Conservation (phyloP, 1,140 invertebrate genomes). For the Drosophila carrolli region DNA sequence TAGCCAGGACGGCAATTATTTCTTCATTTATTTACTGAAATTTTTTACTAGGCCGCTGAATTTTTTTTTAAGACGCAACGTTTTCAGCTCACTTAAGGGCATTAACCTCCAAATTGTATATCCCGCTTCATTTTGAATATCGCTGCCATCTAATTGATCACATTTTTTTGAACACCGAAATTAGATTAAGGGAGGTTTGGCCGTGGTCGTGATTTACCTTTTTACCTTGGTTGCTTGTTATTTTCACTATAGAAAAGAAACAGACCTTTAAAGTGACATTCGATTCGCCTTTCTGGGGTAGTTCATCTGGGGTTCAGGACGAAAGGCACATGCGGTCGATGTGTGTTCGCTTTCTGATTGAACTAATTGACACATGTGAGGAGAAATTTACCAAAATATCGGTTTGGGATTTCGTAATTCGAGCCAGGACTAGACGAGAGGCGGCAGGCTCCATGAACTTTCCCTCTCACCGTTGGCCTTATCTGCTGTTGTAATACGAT, state of each 20-base stretch:
- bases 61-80: too few relatives aligned
- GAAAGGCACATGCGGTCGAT: conserved; percentile 53
- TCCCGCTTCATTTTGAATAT: conserved; percentile 15
- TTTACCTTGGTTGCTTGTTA: conserved; percentile 2
- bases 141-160: conserved; percentile 50
- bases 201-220: conserved; percentile 26
- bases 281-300: conserved; percentile 19
- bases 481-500: conserved; percentile 67
- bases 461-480: not conserved
- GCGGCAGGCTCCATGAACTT: conserved; percentile 34
- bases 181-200: conserved; percentile 6
- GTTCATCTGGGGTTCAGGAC: conserved; percentile 12
- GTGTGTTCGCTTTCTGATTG: conserved; percentile 60
- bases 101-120: conserved; percentile 8
- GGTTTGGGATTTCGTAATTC: conserved; percentile 56
- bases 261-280: conserved; percentile 48
- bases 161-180: conserved; percentile 12
- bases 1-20: too few relatives aligned
- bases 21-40: too few relatives aligned
- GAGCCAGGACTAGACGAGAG: conserved; percentile 29
- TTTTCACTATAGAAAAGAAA: conserved; percentile 14
- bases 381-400: conserved; percentile 42
- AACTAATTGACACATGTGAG: conserved; percentile 78
- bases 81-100: not conserved
- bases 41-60: too few relatives aligned